Evolutionary conservation across 2,888 invertebrate species (phyloP), one percentile per base, ranked within the genome.

Genomic region (Ashinkailepas kermadecensis): DNA sequence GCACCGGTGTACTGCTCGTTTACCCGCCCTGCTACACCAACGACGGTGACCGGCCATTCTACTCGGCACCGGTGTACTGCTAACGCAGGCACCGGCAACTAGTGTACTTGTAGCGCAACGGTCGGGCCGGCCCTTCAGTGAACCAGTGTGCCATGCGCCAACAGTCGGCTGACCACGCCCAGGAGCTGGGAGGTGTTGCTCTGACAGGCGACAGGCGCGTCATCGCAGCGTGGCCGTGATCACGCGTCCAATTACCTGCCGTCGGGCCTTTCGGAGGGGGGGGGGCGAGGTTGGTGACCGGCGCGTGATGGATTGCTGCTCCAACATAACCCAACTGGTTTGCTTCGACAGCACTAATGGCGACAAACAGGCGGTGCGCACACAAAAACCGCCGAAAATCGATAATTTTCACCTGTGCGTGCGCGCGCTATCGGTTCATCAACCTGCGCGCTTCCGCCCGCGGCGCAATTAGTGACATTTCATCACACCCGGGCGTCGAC

Each of bases 391-490:
- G 10, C 12, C 54, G 3, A 18, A 74, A 74, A 74, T 74, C 74
- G 74, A 74, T 74, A 74, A 74, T 74, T 74, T 74, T 74, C 74
- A 74, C 74, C 74, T 74, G 74, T 74, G 74, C 74, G 54, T 70
- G 39, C 54, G 74, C 18, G 21, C 74, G 18, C 74, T 56, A 56
- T 56, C 74, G 56, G 74, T 74, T 74, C 74, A 74, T 74, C 74
- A 74, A 74, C 74, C 74, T 74, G 74, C 74, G 21, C 56, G 56
- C 56, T 74, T 74, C 74, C 74, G 74, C 54, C n/a, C 9, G 18
- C 21, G 21, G 56, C 54, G 74, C 74, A 74, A 74, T 74, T 74
- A 74, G 74, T 56, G 74, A 74, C 74, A 74, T 74, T 74, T 74
- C 74, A 74, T 74, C 74, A 74, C 74, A 74, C 74, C 54, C 21